phyloP scores from a whole-genome alignment of 2,888 invertebrate species.

The Himalopsyche anomala region DNA sequence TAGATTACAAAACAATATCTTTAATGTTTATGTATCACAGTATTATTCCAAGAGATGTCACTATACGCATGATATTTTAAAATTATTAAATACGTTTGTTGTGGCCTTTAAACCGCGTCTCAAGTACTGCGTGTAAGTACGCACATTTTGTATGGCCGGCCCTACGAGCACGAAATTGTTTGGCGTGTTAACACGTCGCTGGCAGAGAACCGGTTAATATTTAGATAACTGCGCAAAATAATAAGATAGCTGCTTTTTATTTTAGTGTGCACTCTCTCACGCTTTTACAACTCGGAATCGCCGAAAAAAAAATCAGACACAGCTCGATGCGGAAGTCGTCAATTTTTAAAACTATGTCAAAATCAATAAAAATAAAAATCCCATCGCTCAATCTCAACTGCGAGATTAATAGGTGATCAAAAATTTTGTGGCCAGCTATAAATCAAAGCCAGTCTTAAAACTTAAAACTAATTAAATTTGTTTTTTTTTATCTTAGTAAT shows the following conservation, averaged over 20 bases:
- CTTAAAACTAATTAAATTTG: slow-evolving; percentile 2
- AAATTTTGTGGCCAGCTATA: background rate
- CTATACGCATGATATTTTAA: no score
- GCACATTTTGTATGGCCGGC: no score
- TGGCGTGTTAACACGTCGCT: no score
- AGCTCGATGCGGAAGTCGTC: background rate
- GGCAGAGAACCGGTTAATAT: no score
- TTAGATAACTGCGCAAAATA: background rate
- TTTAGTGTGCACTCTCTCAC: slow-evolving; percentile 17
- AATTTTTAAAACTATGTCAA: slow-evolving; percentile 39
- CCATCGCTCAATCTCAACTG: background rate
- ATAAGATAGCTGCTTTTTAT: background rate
- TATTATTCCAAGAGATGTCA: no score
- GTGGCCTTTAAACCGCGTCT: no score
- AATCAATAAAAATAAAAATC: slow-evolving; percentile 40
- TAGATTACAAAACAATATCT: no score
- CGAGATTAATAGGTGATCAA: background rate
- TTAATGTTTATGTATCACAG: no score
- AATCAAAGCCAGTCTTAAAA: slow-evolving; percentile 1
- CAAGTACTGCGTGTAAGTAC: no score
- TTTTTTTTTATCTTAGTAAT: background rate
- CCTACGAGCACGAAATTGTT: no score
- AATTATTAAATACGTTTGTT: no score
- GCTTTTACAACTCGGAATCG: background rate
- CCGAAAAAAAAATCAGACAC: background rate